These are phyloP conservation scores for Sinocyclocheilus rhinocerous DNA, from an alignment of 2,113 vertebrate species.

Conservation along the genomic window DNA sequence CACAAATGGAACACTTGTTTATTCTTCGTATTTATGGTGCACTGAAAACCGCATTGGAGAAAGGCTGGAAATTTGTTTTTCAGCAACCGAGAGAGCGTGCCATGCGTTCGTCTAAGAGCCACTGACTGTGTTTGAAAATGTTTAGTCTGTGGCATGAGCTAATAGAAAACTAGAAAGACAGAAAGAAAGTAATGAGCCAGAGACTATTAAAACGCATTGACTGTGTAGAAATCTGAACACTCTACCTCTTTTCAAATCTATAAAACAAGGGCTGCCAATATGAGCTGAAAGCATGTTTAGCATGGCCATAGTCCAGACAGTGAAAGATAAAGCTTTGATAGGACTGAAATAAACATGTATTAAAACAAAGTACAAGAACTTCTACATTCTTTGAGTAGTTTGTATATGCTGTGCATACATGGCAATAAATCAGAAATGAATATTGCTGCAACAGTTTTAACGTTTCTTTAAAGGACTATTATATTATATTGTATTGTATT, in stretches of 20 bases:
- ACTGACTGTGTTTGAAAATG: constrained; percentile 47
- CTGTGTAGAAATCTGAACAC: constrained; percentile 31
- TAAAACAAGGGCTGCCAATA: not conserved
- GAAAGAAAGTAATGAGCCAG: constrained; percentile 45
- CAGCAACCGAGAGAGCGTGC: constrained; percentile 11
- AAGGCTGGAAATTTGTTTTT: constrained; percentile 46
- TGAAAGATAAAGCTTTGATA: constrained; percentile 18
- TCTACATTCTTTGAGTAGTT: not conserved
- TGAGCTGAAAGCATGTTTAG: constrained; percentile 25
- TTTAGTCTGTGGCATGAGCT: constrained; percentile 49
- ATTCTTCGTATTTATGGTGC: constrained; percentile 48
- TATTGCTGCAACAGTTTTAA: constrained; percentile 5
- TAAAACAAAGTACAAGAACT: constrained; percentile 16
- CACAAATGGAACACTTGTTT: constrained; percentile 47
- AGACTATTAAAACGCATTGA: constrained; percentile 42
- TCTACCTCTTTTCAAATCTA: constrained; percentile 9
- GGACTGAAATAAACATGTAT: not conserved
- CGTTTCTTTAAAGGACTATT: not conserved
- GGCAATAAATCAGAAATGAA: not conserved
- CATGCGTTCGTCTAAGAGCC: constrained; percentile 42
- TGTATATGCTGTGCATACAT: not conserved
- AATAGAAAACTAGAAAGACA: constrained; percentile 54
- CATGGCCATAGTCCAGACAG: not conserved
- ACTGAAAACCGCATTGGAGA: constrained; percentile 40
- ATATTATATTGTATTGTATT: not conserved